Evolutionary conservation across 2,113 vertebrate species (phyloP).

Genomic region (Pelmatolapia mariae): DNA sequence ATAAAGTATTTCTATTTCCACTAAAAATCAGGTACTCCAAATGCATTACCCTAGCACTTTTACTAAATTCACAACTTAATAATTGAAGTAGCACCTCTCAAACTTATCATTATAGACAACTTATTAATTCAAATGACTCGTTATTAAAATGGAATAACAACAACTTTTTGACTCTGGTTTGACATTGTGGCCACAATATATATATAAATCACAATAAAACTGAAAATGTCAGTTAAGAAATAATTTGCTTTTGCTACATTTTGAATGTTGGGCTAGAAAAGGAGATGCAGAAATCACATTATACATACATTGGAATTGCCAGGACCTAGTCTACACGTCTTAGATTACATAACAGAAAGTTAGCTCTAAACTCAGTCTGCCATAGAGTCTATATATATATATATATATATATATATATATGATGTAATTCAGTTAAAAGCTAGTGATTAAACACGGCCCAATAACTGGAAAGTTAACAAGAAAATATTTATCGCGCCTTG

Average conservation of each 20-base stretch:
- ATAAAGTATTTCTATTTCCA: not conserved
- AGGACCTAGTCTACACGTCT: not conserved
- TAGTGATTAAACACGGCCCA: not conserved
- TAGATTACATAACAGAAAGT: not conserved
- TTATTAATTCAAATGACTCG: not conserved
- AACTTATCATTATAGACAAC: not conserved
- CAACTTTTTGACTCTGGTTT: not conserved
- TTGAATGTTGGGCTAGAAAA: not conserved
- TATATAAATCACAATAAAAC: not conserved
- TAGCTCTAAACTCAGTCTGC: not conserved
- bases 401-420: rapidly evolving
- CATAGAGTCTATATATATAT: not conserved
- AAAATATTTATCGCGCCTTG: not conserved
- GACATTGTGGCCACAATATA: not conserved
- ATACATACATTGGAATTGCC: not conserved
- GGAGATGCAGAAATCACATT: not conserved
- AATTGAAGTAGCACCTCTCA: not conserved
- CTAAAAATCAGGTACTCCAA: not conserved
- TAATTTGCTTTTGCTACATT: not conserved
- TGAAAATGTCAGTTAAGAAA: not conserved
- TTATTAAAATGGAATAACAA: not conserved
- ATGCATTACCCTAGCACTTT: not conserved
- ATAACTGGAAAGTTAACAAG: not conserved
- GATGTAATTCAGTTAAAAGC: not conserved
- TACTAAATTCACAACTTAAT: not conserved